Evolutionary conservation across 2,797 vertebrate genomes (phyloP).

Genomic region (Alauda arvensis): DNA sequence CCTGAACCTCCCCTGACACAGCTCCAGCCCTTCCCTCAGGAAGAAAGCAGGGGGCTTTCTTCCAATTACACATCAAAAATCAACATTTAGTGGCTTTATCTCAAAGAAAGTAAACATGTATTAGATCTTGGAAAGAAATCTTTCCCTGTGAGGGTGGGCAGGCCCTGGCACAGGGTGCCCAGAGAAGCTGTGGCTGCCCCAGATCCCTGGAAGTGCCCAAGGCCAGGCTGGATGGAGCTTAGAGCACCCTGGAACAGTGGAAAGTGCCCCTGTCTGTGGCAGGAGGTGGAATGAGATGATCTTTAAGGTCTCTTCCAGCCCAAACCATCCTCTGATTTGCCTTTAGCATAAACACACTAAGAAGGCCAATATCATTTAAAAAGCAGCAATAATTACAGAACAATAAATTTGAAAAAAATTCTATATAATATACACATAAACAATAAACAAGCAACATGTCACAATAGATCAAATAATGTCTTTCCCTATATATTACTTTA

Average conservation of each 20-base stretch:
- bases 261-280: neutral
- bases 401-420: neutral
- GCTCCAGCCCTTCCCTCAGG: neutral
- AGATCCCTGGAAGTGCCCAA: neutral
- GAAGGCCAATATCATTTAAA: neutral
- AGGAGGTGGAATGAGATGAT: neutral
- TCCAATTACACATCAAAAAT: neutral
- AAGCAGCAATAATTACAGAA: neutral
- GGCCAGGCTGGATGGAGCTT: neutral
- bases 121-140: neutral
- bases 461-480: rapidly evolving
- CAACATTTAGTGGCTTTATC: neutral
- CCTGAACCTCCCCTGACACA: neutral
- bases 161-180: neutral
- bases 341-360: neutral
- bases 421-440: neutral
- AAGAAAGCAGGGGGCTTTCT: neutral
- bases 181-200: neutral
- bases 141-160: rapidly evolving
- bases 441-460: neutral
- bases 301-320: neutral
- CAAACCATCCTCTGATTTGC: neutral
- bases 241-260: rapidly evolving
- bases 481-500: neutral
- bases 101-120: neutral